Percentiles rank a stretch among this genome's conserved stretches.
phyloP scores from a whole-genome alignment of 2,797 vertebrate species.

The Cossypha caffra region DNA sequence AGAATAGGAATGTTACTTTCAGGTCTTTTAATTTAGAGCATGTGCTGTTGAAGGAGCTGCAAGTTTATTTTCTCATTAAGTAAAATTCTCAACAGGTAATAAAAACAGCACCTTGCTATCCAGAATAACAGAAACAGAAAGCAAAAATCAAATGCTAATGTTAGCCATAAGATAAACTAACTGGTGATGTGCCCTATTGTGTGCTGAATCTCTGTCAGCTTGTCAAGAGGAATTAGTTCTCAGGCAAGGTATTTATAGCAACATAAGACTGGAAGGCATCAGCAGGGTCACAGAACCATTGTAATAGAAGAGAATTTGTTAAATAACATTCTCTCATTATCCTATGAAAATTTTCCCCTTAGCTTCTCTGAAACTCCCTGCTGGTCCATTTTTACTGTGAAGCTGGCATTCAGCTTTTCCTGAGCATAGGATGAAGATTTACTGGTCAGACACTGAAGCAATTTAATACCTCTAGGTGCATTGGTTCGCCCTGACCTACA shows the following conservation, averaged over 20 bases:
- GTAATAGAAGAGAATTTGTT: slow-evolving; percentile 36
- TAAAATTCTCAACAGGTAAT: not conserved
- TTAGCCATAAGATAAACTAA: slow-evolving; percentile 23
- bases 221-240: slow-evolving; percentile 56
- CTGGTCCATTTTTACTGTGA: not conserved
- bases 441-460: not conserved
- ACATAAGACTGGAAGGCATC: slow-evolving; percentile 47
- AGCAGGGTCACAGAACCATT: slow-evolving; percentile 28
- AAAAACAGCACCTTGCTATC: not conserved
- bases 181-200: not conserved
- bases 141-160: slow-evolving; percentile 1
- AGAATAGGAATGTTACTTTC: not conserved
- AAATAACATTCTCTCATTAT: slow-evolving; percentile 6
- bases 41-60: not conserved
- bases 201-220: slow-evolving; percentile 2
- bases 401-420: not conserved
- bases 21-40: not conserved
- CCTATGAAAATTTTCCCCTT: not conserved
- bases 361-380: not conserved
- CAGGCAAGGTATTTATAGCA: slow-evolving; percentile 62
- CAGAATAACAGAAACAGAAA: not conserved
- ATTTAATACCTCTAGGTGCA: slow-evolving; percentile 6
- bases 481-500: not conserved
- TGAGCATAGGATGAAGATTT: slow-evolving; percentile 4
- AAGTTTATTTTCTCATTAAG: not conserved